Evolutionary conservation across 2,797 vertebrate genomes (phyloP).

Genomic region (Trachops cirrhosus): DNA sequence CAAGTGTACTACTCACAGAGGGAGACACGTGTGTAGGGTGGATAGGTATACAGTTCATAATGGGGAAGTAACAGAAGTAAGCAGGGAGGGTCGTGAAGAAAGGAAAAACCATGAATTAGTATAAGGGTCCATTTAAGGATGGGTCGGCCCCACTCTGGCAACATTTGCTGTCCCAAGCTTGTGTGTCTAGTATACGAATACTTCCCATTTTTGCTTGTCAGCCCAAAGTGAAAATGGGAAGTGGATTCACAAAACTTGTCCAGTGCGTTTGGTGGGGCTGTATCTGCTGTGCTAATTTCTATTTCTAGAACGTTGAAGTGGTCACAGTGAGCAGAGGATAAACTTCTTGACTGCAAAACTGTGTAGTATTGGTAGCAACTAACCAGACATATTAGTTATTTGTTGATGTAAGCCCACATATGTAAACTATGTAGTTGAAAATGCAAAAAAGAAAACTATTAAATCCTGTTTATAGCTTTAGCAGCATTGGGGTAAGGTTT

Average conservation of each 20-base stretch:
- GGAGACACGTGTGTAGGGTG: neutral
- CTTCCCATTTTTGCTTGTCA: slow-evolving; percentile 22
- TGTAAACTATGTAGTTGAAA: neutral
- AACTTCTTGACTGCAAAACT: neutral
- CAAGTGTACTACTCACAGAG: neutral
- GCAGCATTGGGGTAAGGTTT: slow-evolving; percentile 21
- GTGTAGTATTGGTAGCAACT: neutral
- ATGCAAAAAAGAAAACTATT: neutral
- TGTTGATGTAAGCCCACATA: neutral
- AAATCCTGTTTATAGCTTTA: neutral
- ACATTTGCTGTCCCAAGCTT: neutral
- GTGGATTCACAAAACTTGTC: neutral
- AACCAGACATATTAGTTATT: neutral
- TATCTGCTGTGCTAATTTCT: neutral
- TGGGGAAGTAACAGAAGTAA: neutral
- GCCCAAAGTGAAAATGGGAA: neutral
- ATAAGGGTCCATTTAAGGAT: neutral
- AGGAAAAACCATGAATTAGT: neutral
- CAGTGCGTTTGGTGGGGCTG: neutral
- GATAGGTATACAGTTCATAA: neutral
- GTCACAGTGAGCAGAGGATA: neutral
- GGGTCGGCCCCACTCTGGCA: neutral
- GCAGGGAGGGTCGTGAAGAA: neutral
- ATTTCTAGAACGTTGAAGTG: neutral
- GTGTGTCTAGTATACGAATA: neutral